phyloP scores from a whole-genome alignment of 2,113 vertebrate species.

The Pseudois nayaur region DNA sequence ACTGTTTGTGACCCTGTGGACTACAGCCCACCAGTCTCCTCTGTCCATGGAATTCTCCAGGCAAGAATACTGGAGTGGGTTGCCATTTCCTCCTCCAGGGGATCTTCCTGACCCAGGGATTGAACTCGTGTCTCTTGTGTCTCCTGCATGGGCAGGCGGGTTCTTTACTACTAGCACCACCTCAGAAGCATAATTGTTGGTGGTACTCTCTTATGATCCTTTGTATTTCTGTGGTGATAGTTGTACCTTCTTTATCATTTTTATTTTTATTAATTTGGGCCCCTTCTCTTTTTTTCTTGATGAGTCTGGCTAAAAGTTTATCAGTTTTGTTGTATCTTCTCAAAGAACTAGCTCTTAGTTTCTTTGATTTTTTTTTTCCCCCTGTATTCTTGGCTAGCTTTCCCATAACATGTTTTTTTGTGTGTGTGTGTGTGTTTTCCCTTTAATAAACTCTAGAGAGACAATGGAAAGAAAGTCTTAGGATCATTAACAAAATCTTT shows the following conservation, averaged over 20 bases:
- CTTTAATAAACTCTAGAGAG: conserved; percentile 15
- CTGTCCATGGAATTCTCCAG: not conserved
- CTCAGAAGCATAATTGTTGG: not conserved
- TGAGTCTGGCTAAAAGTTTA: not conserved
- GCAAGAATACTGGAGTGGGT: not conserved
- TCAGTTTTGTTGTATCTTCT: not conserved
- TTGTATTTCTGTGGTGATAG: not conserved
- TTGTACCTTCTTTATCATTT: not conserved
- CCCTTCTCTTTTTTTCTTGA: not conserved
- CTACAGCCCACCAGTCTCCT: not conserved
- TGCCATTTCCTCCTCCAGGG: not conserved
- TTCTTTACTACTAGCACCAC: not conserved
- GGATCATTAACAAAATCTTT: not conserved
- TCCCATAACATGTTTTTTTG: not conserved
- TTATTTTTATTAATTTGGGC: not conserved
- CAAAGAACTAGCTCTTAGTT: not conserved
- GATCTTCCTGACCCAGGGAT: not conserved
- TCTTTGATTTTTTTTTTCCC: not conserved
- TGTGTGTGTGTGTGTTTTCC: not conserved
- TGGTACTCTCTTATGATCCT: not conserved
- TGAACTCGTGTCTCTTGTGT: not conserved
- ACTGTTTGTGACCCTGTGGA: not conserved
- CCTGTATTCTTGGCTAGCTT: not conserved
- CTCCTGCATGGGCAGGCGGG: not conserved
- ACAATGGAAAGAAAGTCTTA: not conserved